These are phyloP conservation scores for Dinoponera quadriceps DNA, from an alignment of 1,140 invertebrate genomes.

Conservation along the genomic window DNA sequence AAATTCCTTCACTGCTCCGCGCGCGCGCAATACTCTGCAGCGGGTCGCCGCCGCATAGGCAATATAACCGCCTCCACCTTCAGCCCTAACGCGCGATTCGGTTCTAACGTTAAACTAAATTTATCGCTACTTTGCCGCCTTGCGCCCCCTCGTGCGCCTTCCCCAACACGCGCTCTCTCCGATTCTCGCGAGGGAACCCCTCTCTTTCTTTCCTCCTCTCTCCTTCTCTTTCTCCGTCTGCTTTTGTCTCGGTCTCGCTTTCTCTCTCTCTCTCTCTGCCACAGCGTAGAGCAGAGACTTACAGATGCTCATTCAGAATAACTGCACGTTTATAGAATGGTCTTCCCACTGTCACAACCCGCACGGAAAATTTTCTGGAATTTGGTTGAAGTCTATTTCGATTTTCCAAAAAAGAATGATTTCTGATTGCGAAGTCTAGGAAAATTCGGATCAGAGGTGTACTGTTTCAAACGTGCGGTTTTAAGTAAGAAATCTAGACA, in stretches of 20 bases:
- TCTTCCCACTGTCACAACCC: too few species aligned
- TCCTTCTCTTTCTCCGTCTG: neutral
- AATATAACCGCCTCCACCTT: slow-evolving; percentile 73
- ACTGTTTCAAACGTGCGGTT: too few species aligned
- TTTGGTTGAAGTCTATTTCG: too few species aligned
- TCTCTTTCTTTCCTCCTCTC: neutral
- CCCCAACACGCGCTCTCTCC: neutral
- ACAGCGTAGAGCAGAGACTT: too few species aligned
- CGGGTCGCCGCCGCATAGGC: slow-evolving; percentile 65
- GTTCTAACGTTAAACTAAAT: slow-evolving; percentile 72
- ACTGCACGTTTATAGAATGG: too few species aligned
- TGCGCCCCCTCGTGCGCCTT: slow-evolving; percentile 50
- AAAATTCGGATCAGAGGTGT: too few species aligned
- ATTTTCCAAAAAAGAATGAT: too few species aligned
- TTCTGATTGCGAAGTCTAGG: too few species aligned
- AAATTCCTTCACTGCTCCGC: slow-evolving; percentile 78
- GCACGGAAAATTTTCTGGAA: too few species aligned
- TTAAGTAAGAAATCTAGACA: too few species aligned
- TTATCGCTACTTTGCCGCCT: slow-evolving; percentile 68
- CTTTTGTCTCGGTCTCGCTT: slow-evolving; percentile 4
- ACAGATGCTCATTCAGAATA: too few species aligned
- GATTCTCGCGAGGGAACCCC: slow-evolving; percentile 5
- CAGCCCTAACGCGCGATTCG: slow-evolving; percentile 70
- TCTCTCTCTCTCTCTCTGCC: slow-evolving; percentile 12
- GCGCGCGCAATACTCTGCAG: slow-evolving; percentile 59